Conservation (phyloP, 2,888 invertebrate genomes). For the Branchipolynoe longqiensis region DNA sequence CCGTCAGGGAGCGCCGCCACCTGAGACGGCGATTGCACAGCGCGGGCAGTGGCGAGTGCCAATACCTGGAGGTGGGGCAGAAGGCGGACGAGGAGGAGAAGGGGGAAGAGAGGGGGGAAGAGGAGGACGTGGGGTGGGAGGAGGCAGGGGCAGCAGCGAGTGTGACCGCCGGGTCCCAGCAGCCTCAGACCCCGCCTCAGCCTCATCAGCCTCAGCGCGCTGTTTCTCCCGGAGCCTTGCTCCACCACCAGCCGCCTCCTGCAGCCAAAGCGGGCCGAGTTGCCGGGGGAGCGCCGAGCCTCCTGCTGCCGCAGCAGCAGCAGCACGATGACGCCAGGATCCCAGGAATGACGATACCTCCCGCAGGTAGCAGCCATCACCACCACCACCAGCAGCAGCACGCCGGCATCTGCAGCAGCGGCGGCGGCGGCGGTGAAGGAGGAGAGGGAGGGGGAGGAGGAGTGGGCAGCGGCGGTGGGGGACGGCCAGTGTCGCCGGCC, state of each 20-base stretch:
- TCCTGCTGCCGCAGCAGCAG: not conserved
- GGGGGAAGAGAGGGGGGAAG: not conserved
- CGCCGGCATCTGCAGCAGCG: not conserved
- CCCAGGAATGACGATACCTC: too few relatives aligned
- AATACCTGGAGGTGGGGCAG: slow-evolving; percentile 8
- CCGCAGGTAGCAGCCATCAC: not conserved
- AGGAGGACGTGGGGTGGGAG: slow-evolving; percentile 2
- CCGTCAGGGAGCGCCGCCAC: not conserved
- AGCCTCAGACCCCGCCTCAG: not conserved
- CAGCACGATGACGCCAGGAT: not conserved
- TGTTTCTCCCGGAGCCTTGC: not conserved
- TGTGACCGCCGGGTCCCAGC: not conserved
- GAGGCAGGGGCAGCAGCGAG: not conserved
- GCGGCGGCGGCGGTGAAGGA: not conserved
- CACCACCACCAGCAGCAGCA: not conserved
- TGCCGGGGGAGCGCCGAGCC: not conserved
- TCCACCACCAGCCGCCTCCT: not conserved
- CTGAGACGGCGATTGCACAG: not conserved
- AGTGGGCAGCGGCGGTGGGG: not conserved
- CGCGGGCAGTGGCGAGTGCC: not conserved
- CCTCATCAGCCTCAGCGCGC: not conserved
- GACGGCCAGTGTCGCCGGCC: not conserved
- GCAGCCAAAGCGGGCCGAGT: not conserved
- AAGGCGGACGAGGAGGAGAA: not conserved
- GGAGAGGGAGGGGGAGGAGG: not conserved